phyloP scores from a whole-genome alignment of 1,140 invertebrate genomes.

The Lasioglossum albipes region DNA sequence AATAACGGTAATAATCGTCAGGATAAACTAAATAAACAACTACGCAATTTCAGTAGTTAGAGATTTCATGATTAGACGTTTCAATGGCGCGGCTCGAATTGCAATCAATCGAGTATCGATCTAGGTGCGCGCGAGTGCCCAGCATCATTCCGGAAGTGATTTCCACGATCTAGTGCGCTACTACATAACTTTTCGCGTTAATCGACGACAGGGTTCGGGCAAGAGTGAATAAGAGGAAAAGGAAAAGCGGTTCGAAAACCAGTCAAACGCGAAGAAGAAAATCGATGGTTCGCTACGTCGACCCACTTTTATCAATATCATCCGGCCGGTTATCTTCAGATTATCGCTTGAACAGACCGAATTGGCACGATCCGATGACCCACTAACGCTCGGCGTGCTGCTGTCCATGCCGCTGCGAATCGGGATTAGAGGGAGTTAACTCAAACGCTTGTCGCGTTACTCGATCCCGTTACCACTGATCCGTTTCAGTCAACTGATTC shows the following conservation, averaged over 20 bases:
- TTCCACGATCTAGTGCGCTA: no score
- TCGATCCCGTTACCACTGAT: conserved; percentile 26
- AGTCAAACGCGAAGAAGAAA: not conserved
- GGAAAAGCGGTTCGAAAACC: not conserved
- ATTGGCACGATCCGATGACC: conserved; percentile 31
- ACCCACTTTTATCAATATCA: conserved; percentile 23
- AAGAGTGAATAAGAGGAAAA: not conserved
- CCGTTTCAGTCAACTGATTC: not conserved
- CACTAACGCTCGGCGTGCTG: not conserved
- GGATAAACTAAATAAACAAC: no score
- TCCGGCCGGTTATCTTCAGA: conserved; percentile 2
- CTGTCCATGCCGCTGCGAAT: conserved; percentile 12
- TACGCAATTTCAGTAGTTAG: no score
- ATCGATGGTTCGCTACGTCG: not conserved
- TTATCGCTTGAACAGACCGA: conserved; percentile 28
- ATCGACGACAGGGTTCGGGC: not conserved
- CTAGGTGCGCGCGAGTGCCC: no score
- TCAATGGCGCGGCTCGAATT: not conserved
- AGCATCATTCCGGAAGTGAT: no score
- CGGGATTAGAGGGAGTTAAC: conserved; percentile 30
- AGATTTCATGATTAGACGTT: no score
- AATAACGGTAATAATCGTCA: no score
- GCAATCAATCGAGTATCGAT: no score
- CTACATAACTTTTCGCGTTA: not conserved
- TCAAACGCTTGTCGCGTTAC: conserved; percentile 26